phyloP scores from a whole-genome alignment of 2,113 vertebrate species.

The Lepus timidus region DNA sequence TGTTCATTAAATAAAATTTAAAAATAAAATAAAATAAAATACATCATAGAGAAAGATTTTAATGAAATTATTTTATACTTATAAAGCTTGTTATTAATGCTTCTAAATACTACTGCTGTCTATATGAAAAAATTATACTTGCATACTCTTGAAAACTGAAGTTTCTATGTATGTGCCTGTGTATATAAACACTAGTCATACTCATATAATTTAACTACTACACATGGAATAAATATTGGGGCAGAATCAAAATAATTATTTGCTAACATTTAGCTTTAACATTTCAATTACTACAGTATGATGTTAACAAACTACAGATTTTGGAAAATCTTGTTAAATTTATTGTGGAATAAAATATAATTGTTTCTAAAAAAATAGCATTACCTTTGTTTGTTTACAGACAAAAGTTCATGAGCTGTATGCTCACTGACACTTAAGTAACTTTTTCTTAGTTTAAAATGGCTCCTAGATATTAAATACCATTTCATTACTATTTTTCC shows the following conservation, averaged over 20 bases:
- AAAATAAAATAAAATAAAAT: neutral
- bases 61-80: neutral
- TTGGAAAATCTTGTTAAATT: neutral
- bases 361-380: conserved; percentile 34
- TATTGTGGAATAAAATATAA: neutral
- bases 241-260: neutral
- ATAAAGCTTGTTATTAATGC: neutral
- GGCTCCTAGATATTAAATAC: conserved; percentile 67
- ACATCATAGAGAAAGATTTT: neutral
- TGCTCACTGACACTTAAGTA: conserved; percentile 19
- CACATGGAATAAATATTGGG: neutral
- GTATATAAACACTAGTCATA: neutral
- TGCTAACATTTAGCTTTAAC: neutral
- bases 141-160: neutral
- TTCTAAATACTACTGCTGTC: neutral
- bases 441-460: conserved; percentile 64
- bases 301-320: neutral
- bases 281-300: neutral
- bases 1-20: too few relatives aligned
- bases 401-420: conserved; percentile 56
- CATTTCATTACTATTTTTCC: conserved; percentile 22
- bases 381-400: conserved; percentile 75
- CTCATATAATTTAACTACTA: neutral
- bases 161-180: neutral
- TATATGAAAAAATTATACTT: neutral